Evolutionary conservation across 1,140 invertebrate species (phyloP), one percentile per base, ranked within the genome.

Genomic region (Choristoneura fumiferana): DNA sequence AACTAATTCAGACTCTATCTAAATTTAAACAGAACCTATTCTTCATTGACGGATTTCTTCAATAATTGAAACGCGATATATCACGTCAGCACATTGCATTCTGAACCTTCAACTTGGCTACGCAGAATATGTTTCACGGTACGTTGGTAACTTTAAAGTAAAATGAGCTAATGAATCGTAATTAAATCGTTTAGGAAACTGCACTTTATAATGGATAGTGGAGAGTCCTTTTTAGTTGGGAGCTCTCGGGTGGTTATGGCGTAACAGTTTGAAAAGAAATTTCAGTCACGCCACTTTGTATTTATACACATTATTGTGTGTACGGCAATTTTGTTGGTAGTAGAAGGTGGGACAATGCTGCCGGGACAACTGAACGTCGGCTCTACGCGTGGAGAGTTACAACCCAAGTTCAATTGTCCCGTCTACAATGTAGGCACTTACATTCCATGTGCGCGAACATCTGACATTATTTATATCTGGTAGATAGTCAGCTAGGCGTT

Each of bases 381-480:
- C 18, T 66, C 71, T 69, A 75, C 67, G 57, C 15, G 4, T 5
- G 17, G 29, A 1, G 8, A 4, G 22, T 55, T 71, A 76, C 57
- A 55, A 67, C 60, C 60, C 54, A 15, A 36, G 65, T 64, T 72
- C 38, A 60, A 15, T 63, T 60, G 39, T 29, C 22, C 22, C 6
- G 22, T 29, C 22, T 6, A 2, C 22, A 29, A 29, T 29, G 22
- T 29, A 29, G 22, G 22, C 22, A 29, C 22, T 29, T 29, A 29
- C 22, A 29, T 29, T 29, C 22, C 22, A 29, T 6, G 22, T 29
- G 22, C 73, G 74, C 77, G 69, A 78, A 77, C 78, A 76, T 76
- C 65, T 71, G 71, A 78, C 79, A 85, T 81, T 81, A 85, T 82
- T 83, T 82, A 81, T 85, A 77, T 77, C 79, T 76, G 65, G 54